phyloP scores from a whole-genome alignment of 2,113 vertebrate genomes.

The Corythornis madagascariensis region DNA sequence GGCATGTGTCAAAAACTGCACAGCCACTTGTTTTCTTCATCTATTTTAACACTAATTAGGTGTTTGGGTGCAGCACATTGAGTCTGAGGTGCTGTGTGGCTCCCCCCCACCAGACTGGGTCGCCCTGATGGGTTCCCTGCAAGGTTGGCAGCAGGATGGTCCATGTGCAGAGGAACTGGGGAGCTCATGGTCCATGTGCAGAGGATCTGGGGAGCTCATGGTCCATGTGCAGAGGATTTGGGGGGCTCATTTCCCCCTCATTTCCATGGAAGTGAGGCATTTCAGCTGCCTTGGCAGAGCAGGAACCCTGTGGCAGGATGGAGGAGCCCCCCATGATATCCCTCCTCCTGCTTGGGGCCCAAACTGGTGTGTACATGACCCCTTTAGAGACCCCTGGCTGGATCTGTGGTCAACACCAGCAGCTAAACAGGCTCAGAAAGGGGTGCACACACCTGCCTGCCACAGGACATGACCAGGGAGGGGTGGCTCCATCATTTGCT shows the following conservation, averaged over 20 bases:
- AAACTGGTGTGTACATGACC: not conserved
- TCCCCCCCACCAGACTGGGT: accelerated
- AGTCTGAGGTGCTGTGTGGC: accelerated
- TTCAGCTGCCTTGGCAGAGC: not conserved
- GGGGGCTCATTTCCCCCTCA: not conserved
- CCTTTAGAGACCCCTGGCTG: not conserved
- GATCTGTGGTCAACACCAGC: not conserved
- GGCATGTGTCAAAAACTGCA: not conserved
- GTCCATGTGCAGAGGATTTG: not conserved
- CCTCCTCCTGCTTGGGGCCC: not conserved
- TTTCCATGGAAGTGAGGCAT: not conserved
- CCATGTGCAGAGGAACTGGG: too few relatives aligned
- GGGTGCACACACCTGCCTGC: not conserved
- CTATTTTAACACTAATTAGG: not conserved
- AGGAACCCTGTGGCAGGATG: not conserved
- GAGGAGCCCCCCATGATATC: not conserved
- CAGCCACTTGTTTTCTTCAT: accelerated
- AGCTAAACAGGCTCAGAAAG: not conserved
- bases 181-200: not conserved
- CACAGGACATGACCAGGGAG: not conserved
- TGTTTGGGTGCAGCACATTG: accelerated
- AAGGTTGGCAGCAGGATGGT: not conserved
- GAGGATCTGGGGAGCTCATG: not conserved
- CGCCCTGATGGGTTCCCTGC: not conserved
- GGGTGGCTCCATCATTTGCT: not conserved